Evolutionary conservation across 2,888 invertebrate genomes (phyloP).

Genomic region (Serrognathus titanus): DNA sequence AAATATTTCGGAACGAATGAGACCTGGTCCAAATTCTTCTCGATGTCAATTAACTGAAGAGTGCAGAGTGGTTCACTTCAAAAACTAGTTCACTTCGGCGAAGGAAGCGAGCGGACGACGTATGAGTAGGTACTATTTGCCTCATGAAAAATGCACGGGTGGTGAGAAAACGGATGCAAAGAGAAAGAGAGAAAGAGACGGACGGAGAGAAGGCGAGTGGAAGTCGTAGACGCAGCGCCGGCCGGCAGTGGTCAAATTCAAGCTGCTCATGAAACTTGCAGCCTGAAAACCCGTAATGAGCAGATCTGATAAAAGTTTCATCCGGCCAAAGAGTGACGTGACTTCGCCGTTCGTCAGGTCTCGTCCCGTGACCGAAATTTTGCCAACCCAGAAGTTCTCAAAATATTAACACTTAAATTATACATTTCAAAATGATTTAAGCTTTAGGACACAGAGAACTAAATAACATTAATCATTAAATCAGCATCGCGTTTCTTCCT

Average conservation of each 20-base stretch:
- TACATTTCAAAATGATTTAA: not conserved
- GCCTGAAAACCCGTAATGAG: conserved; percentile 45
- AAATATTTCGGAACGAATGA: too few species aligned
- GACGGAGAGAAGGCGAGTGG: not conserved
- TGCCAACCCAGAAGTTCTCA: not conserved
- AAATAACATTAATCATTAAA: too few species aligned
- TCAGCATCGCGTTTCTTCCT: too few species aligned
- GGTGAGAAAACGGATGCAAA: not conserved
- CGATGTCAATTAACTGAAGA: too few species aligned
- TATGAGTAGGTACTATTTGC: too few species aligned
- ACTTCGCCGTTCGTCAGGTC: conserved; percentile 2
- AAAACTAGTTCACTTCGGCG: too few species aligned
- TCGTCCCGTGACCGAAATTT: not conserved
- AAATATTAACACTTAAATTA: not conserved
- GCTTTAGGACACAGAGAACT: not conserved
- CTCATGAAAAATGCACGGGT: not conserved
- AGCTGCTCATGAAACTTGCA: conserved; percentile 41
- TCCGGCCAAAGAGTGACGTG: conserved; percentile 23
- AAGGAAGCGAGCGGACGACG: too few species aligned
- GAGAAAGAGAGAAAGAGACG: not conserved
- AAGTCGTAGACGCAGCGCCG: conserved; percentile 1
- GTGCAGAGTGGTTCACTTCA: too few species aligned
- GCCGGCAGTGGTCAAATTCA: conserved; percentile 28
- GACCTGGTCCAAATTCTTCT: too few species aligned
- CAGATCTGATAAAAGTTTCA: conserved; percentile 45